Conservation (phyloP, 2,797 vertebrate genomes). For the Dromococcyx pavoninus region DNA sequence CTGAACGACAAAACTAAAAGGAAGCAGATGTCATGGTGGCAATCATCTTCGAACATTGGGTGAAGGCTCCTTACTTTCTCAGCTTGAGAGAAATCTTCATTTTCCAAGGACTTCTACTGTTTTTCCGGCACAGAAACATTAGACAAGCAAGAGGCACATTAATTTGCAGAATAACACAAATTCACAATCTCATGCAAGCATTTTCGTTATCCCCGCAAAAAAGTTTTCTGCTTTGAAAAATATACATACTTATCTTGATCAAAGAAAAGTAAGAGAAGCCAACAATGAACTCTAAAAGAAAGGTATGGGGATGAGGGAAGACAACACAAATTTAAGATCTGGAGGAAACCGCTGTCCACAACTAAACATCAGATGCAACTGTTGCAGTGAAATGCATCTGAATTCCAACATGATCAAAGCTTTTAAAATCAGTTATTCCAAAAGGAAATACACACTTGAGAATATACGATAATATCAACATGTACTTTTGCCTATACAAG, state of each 20-base stretch:
- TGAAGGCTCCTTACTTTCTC: slow-evolving; percentile 72
- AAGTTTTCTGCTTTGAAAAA: slow-evolving; percentile 67
- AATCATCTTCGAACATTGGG: slow-evolving; percentile 75
- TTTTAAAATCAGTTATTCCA: background rate
- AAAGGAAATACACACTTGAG: slow-evolving; percentile 20
- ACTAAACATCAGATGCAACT: slow-evolving; percentile 62
- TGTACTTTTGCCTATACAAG: slow-evolving; percentile 31
- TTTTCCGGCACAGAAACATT: slow-evolving; percentile 66
- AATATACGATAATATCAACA: slow-evolving; percentile 34
- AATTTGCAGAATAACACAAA: slow-evolving; percentile 66
- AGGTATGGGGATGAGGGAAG: slow-evolving; percentile 1
- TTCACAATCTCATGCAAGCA: slow-evolving; percentile 73
- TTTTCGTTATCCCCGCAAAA: slow-evolving; percentile 58
- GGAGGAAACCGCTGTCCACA: slow-evolving; percentile 30
- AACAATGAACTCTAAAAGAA: slow-evolving; percentile 56
- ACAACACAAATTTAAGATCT: slow-evolving; percentile 34
- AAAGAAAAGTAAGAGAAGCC: slow-evolving; percentile 27
- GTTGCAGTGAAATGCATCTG: slow-evolving; percentile 50
- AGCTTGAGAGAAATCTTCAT: slow-evolving; percentile 78
- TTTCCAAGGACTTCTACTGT: slow-evolving; percentile 67
- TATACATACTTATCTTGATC: slow-evolving; percentile 52
- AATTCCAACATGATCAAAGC: slow-evolving; percentile 17
- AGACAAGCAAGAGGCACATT: slow-evolving; percentile 71
- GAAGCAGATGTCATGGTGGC: slow-evolving; percentile 76
- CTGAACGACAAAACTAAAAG: slow-evolving; percentile 75